These are phyloP conservation scores for Malaclemys terrapin DNA, from an alignment of 2,113 vertebrate genomes.

Conservation along the genomic window DNA sequence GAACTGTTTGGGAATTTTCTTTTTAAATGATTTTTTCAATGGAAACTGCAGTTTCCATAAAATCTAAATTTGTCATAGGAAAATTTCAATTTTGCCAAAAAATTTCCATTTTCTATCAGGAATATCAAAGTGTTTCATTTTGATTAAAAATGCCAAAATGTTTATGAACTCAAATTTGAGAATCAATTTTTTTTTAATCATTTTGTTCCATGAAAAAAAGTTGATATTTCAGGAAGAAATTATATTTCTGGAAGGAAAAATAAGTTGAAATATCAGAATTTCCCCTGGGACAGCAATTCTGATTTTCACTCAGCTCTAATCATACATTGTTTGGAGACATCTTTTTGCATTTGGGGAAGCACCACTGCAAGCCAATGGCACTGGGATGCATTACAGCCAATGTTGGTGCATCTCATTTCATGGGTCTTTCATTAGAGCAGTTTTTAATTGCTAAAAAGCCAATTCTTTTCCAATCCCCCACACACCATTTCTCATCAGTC, in stretches of 20 bases:
- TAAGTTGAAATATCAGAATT: conserved; percentile 7
- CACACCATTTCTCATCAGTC: conserved; percentile 2
- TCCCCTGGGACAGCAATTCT: not conserved
- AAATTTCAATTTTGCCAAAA: no score
- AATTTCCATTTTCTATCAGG: no score
- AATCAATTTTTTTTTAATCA: conserved; percentile 34
- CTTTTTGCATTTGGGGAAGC: not conserved
- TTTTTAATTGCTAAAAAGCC: no score
- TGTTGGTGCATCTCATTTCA: not conserved
- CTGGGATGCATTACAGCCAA: not conserved
- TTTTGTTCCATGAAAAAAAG: not conserved
- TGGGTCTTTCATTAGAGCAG: no score
- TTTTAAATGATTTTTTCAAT: no score
- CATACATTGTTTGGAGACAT: conserved; percentile 9
- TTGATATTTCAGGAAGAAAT: conserved; percentile 23
- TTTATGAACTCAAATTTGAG: conserved; percentile 15
- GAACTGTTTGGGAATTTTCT: no score
- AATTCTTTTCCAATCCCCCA: no score
- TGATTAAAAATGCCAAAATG: conserved; percentile 52
- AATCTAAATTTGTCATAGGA: no score
- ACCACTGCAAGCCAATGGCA: not conserved
- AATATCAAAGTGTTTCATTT: conserved; percentile 52
- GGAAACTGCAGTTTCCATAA: no score
- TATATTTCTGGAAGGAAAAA: not conserved
- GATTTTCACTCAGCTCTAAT: conserved; percentile 6